Base-by-base conservation (phyloP, 2,888 invertebrate species). In the Phengaris alcon region DNA sequence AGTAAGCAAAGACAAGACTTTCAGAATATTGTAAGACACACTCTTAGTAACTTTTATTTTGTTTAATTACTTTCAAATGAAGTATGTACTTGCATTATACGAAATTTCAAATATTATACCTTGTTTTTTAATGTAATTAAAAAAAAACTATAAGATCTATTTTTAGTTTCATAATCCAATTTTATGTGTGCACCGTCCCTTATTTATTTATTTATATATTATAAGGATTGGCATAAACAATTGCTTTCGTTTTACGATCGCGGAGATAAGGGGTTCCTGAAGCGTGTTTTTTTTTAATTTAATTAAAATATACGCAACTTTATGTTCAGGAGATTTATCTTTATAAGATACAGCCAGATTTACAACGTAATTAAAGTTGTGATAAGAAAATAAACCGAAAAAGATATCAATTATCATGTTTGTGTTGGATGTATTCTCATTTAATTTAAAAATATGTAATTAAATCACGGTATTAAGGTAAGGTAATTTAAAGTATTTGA, bases 141-240 rank as follows among this genome's bases (percentile, higher is more conserved):
- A 35, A n/a, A n/a, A 35, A 35, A 35, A 35, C 4, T 0, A n/a
- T 59, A 8, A 9, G 35, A 13, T 68, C 22, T 46, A 6, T 68
- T 68, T 68, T 48, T 35, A 13, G 8, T 35, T 46, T 68, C 44
- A 52, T 48, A 44, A 44, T 13, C 12, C 7, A 46, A 48, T 68
- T 35, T 15, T 54, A 12, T 15, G 54, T 76, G 73, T 75, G 55
- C 70, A 75, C 74, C 59, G 46, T 75, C 68, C 81, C 82, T 79
- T 84, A 81, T n/a, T n/a, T n/a, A n/a, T n/a, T n/a, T n/a, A n/a
- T n/a, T n/a, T n/a, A n/a, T n/a, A n/a, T n/a, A n/a, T n/a, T 84
- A 87, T 84, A 82, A 84, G 83, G 82, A 83, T 82, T 82, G 82
- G 83, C 85, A 85, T 87, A 87, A 89, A 88, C 85, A 88, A 85